Conservation (phyloP, 2,113 vertebrate species). For the Aegithalos caudatus region DNA sequence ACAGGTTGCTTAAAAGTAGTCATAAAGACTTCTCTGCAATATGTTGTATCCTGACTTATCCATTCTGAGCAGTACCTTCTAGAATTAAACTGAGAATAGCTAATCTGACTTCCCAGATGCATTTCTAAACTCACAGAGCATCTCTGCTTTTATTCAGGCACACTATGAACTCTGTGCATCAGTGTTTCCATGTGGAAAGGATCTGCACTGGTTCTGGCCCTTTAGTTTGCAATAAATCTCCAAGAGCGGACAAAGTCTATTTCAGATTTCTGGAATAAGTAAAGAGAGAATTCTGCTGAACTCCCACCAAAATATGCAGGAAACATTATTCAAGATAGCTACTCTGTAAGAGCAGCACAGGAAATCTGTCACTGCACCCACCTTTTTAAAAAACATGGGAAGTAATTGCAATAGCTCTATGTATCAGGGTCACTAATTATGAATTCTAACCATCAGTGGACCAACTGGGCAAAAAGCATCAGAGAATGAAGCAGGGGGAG, state of each 20-base stretch:
- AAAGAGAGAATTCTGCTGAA: background rate
- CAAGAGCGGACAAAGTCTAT: background rate
- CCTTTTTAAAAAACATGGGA: background rate
- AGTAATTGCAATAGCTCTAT: background rate
- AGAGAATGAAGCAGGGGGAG: background rate
- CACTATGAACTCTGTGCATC: background rate
- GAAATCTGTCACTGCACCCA: background rate
- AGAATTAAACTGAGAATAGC: background rate
- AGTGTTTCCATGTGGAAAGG: background rate
- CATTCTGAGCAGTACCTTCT: background rate
- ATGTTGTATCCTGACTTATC: background rate
- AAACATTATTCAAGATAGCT: background rate
- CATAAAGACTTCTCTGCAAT: background rate
- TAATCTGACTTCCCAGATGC: background rate
- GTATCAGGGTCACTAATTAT: background rate
- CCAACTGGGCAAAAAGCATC: background rate
- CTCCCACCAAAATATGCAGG: background rate
- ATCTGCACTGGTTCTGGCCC: background rate
- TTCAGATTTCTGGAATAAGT: background rate
- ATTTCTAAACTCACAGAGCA: background rate
- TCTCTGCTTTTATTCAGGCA: background rate
- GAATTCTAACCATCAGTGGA: background rate
- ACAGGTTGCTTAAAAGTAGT: background rate
- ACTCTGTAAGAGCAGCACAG: background rate
- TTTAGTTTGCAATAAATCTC: slow-evolving; percentile 13